Evolutionary conservation across 1,140 invertebrate species (phyloP).

Genomic region (Drosophila watanabei): DNA sequence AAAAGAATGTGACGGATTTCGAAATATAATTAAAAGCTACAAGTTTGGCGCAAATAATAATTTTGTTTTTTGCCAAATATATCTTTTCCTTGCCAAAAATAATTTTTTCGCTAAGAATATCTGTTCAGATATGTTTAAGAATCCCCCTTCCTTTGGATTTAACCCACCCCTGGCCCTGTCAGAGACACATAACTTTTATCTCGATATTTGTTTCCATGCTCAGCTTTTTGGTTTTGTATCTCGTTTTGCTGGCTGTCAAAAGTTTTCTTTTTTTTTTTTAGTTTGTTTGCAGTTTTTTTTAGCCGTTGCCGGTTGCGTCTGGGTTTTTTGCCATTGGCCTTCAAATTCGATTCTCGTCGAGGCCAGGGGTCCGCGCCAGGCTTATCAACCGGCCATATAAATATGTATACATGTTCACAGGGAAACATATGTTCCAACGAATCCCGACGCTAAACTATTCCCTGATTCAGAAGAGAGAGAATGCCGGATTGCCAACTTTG

Average conservation of each 20-base stretch:
- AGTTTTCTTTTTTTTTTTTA: constrained; percentile 6
- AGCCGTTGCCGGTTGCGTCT: constrained; percentile 26
- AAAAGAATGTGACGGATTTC: not conserved
- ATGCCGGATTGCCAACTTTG: constrained; percentile 26
- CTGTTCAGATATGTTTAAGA: not conserved
- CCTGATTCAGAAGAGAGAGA: constrained; percentile 19
- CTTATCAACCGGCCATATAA: constrained; percentile 21
- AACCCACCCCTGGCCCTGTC: constrained; percentile 35
- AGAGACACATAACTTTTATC: constrained; percentile 45
- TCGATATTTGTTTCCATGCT: constrained; percentile 33
- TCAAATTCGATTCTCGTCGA: constrained; percentile 34
- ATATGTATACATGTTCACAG: not conserved
- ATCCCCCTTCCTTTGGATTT: not conserved
- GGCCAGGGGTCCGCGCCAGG: constrained; percentile 2
- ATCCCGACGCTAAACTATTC: constrained; percentile 26
- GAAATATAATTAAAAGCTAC: not conserved
- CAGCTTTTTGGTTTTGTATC: constrained; percentile 40
- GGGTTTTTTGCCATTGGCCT: constrained; percentile 54
- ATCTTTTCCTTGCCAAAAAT: not conserved
- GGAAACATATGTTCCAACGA: constrained; percentile 19
- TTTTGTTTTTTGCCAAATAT: constrained; percentile 2
- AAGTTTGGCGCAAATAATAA: constrained; percentile 5
- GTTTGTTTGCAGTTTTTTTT: constrained; percentile 9
- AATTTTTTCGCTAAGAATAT: not conserved
- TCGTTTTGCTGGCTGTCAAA: constrained; percentile 25